Base-by-base conservation (phyloP, 2,888 invertebrate genomes). In the Clusia tigrina region DNA sequence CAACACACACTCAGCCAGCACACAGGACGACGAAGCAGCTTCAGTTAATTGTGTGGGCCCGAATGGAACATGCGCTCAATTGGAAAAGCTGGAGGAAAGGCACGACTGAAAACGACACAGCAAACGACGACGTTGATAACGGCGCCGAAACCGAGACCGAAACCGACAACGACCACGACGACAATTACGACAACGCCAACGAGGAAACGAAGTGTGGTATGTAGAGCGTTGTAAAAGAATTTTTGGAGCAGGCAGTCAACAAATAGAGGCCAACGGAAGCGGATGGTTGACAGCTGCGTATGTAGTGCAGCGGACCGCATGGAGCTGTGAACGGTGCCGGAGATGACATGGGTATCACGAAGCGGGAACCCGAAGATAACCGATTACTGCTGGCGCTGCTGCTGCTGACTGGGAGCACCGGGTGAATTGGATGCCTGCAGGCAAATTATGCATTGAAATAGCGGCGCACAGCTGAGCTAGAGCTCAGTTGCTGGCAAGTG, bases 401-500 rank as follows among this genome's bases (percentile, higher is more conserved):
- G 18, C 2, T 2, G 48, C 22, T 48, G 22, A 48, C 20, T 48
- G 48, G 18, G 6, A 42, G 10, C n/a, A 5, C 10, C 42, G n/a
- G 48, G 48, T n/a, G n/a, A n/a, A n/a, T n/a, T n/a, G 48, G 5
- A 6, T 42, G 48, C 48, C 48, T 69, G 73, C 65, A 69, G 69
- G 68, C 71, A 68, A 75, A 71, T 69, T 68, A 73, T 82, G 76
- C 80, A 78, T 83, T 83, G 72, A 83, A 83, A 83, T 82, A 83
- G 78, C 74, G 73, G 73, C 73, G 79, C 81, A 80, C 77, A 81
- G 76, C 80, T 78, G 77, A 76, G 78, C 73, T 72, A 69, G 76
- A 78, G 77, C 78, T 83, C 82, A 83, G 83, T 83, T 74, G 76
- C 79, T 78, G 76, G 74, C 81, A 74, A 81, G 78, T 78, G 76